A percentile compares a stretch with the other conserved stretches of the same genome.
Conservation (phyloP, 2,113 vertebrate species). For the Probosciger aterrimus region DNA sequence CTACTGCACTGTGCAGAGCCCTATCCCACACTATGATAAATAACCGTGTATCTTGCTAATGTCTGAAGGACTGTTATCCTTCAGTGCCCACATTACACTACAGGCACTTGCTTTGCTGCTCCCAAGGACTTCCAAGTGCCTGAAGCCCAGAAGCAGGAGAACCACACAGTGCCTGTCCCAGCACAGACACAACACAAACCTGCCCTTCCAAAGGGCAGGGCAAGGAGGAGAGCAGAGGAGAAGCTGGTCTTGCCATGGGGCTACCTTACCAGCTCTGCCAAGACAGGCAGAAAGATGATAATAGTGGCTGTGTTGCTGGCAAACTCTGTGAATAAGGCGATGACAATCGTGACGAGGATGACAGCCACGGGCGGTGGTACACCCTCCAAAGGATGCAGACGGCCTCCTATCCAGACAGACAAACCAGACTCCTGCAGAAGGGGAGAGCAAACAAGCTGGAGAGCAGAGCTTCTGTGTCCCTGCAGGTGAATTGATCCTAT, state of each 20-base stretch:
- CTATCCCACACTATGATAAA: not conserved
- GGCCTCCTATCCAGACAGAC: conserved; percentile 89
- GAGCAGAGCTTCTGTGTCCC: not conserved
- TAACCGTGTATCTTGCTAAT: not conserved
- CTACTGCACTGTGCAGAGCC: not conserved
- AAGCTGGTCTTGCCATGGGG: not conserved
- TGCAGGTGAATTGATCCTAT: not conserved
- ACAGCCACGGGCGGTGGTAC: conserved; percentile 84
- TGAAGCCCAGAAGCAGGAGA: not conserved
- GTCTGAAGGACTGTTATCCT: not conserved
- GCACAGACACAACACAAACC: not conserved
- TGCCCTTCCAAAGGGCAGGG: not conserved
- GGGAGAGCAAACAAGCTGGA: not conserved
- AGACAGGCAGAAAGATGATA: conserved; percentile 92
- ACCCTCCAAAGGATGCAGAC: conserved; percentile 85
- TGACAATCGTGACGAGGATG: conserved; percentile 85
- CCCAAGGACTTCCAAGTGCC: not conserved
- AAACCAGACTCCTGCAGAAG: conserved; percentile 88
- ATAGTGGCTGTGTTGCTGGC: conserved; percentile 97
- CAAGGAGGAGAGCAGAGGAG: not conserved
- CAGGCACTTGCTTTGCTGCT: not conserved
- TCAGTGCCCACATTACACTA: rapidly evolving
- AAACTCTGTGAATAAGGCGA: conserved; percentile 94
- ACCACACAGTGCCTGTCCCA: not conserved
- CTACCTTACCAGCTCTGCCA: conserved; percentile 90